Evolutionary conservation across 2,113 vertebrate genomes (phyloP).

Genomic region (Alligator mississippiensis): DNA sequence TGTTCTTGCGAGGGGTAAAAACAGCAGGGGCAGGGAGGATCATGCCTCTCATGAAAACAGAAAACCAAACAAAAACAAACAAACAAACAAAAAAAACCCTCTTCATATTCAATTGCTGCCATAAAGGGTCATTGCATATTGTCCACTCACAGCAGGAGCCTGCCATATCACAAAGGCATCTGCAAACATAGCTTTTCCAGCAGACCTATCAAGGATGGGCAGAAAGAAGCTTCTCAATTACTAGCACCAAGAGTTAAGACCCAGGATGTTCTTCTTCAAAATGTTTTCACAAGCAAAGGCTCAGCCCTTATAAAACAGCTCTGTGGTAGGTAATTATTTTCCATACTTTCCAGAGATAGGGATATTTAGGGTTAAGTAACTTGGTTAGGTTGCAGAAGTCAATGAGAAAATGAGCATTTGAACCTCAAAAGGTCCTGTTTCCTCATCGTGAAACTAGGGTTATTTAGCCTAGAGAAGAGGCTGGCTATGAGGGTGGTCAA

Average conservation of each 20-base stretch:
- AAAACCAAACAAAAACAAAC: neutral
- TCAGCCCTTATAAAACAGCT: neutral
- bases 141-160: slow-evolving; percentile 18
- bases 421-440: neutral
- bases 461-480: too few relatives aligned
- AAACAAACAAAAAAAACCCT: neutral
- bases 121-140: slow-evolving; percentile 30
- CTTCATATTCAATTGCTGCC: slow-evolving; percentile 26
- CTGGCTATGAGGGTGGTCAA: too few relatives aligned
- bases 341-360: neutral
- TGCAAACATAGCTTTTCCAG: slow-evolving; percentile 40
- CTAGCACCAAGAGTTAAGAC: neutral
- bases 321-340: neutral
- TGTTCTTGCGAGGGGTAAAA: neutral
- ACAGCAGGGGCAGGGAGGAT: neutral
- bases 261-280: neutral
- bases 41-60: neutral
- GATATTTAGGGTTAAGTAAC: accelerated
- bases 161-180: slow-evolving; percentile 24
- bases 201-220: slow-evolving; percentile 42
- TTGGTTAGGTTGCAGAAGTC: neutral
- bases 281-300: neutral
- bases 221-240: neutral
- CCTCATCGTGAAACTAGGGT: neutral
- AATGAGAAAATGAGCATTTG: neutral